These are phyloP conservation scores for Tachina lurida DNA, from an alignment of 2,888 invertebrate genomes.

Conservation along the genomic window DNA sequence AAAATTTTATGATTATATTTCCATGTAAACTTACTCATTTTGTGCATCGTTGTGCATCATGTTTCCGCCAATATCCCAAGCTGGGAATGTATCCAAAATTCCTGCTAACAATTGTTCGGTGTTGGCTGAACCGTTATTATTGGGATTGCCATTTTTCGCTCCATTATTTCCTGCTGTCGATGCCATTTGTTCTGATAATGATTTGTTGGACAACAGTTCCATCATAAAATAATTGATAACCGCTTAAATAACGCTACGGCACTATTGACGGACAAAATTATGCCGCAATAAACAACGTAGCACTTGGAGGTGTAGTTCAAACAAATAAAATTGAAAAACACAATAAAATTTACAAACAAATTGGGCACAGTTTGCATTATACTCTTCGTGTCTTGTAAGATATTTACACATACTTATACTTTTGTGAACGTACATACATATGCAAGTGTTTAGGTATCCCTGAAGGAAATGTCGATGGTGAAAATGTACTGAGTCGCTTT, in stretches of 20 bases:
- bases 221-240: slow-evolving; percentile 73
- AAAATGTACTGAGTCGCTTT: no score
- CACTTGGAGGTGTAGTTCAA: slow-evolving; percentile 52
- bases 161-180: slow-evolving; percentile 61
- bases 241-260: slow-evolving; percentile 60
- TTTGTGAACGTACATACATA: not conserved
- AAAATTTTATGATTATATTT: not conserved
- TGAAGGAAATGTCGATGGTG: no score
- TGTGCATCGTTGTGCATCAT: slow-evolving; percentile 72
- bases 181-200: slow-evolving; percentile 73
- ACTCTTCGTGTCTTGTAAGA: not conserved
- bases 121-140: slow-evolving; percentile 59
- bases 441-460: not conserved
- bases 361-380: slow-evolving; percentile 30
- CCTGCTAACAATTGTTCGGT: slow-evolving; percentile 79
- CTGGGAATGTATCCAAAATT: slow-evolving; percentile 79
- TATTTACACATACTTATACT: not conserved
- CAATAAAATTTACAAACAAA: slow-evolving; percentile 12
- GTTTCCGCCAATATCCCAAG: slow-evolving; percentile 78
- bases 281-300: slow-evolving; percentile 63
- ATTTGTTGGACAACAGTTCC: slow-evolving; percentile 80
- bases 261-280: slow-evolving; percentile 65
- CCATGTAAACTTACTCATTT: slow-evolving; percentile 76
- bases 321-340: slow-evolving; percentile 33
- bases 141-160: slow-evolving; percentile 64